Evolutionary conservation across 2,888 invertebrate genomes (phyloP).

Genomic region (Drosophila gaucha): DNA sequence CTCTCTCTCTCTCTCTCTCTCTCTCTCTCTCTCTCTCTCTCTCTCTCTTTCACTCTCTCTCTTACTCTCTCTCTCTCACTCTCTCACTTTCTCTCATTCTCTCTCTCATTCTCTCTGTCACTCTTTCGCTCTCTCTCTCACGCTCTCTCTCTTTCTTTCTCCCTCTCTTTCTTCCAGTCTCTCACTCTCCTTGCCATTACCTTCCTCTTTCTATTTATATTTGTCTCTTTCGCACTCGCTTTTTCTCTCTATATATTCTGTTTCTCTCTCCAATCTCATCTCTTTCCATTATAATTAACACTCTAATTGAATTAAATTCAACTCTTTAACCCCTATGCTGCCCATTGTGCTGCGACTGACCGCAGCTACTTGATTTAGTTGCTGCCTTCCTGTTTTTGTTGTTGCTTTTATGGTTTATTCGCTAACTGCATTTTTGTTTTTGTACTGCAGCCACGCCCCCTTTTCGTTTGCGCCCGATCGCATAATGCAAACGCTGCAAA

Average conservation of each 20-base stretch:
- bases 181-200: background rate
- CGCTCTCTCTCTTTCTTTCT: background rate
- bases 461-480: slow-evolving; percentile 2
- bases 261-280: background rate
- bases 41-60: background rate
- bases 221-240: background rate
- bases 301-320: slow-evolving; percentile 8
- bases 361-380: slow-evolving; percentile 50
- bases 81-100: background rate
- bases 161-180: too few relatives aligned
- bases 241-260: background rate
- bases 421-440: slow-evolving; percentile 16
- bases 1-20: too few relatives aligned
- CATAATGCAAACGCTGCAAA: slow-evolving; percentile 52
- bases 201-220: background rate
- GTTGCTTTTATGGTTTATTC: slow-evolving; percentile 32
- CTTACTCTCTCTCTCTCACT: background rate
- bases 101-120: background rate
- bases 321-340: slow-evolving; percentile 25
- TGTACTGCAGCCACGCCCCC: background rate
- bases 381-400: slow-evolving; percentile 2
- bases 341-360: slow-evolving; percentile 46
- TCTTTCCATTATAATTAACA: slow-evolving; percentile 2
- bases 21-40: too few relatives aligned
- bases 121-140: too few relatives aligned